These are phyloP conservation scores for Philonicus albiceps DNA, from an alignment of 2,888 invertebrate species.

Conservation along the genomic window DNA sequence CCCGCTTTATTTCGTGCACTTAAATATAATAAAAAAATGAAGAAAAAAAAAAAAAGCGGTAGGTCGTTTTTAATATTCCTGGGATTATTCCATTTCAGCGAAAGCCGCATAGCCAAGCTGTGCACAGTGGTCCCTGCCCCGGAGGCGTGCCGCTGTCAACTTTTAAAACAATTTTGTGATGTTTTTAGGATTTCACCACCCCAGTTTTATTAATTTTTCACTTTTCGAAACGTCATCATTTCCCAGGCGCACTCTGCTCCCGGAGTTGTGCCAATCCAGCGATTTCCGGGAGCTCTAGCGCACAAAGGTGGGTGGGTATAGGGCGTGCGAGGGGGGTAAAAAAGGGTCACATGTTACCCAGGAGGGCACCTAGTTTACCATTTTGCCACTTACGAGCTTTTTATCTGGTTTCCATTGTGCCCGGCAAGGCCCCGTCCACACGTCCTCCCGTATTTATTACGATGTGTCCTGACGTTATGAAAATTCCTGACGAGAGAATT, in stretches of 20 bases:
- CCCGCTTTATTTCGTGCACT: not conserved
- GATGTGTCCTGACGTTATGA: not conserved
- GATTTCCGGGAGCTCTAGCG: not conserved
- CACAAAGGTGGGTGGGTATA: not conserved
- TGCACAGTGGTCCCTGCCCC: not conserved
- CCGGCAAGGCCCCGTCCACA: not conserved
- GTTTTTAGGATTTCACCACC: not conserved
- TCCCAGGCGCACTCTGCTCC: not conserved
- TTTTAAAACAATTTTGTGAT: not conserved
- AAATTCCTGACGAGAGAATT: not conserved
- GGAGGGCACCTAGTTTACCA: not conserved
- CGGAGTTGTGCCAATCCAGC: not conserved
- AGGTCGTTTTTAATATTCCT: not conserved
- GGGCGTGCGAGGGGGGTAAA: not conserved
- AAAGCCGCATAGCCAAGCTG: not conserved
- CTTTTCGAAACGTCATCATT: not conserved
- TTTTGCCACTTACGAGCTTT: not conserved
- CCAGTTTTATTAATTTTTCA: not conserved
- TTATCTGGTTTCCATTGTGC: not conserved
- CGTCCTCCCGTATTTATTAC: not conserved
- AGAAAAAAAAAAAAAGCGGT: not conserved
- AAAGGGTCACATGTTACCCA: not conserved
- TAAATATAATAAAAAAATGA: not conserved
- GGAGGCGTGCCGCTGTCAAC: not conserved
- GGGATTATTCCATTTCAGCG: not conserved